Percentiles rank a stretch among this genome's conserved stretches.
phyloP scores from a whole-genome alignment of 2,113 vertebrate species.

The Eurystomus gularis region DNA sequence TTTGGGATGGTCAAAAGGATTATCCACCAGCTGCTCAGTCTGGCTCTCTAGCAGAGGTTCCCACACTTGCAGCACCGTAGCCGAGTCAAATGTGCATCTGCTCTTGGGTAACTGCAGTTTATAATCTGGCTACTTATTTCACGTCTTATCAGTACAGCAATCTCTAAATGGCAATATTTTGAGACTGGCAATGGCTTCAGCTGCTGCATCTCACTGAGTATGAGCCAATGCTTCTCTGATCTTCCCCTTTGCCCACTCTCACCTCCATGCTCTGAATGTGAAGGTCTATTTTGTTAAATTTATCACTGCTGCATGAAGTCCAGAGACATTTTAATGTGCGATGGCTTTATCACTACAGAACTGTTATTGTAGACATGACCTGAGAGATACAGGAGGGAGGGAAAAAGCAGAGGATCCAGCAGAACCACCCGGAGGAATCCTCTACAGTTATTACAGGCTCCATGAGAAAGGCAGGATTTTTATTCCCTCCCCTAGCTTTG shows the following conservation, averaged over 20 bases:
- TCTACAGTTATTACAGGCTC: not conserved
- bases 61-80: not conserved
- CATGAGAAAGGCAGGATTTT: not conserved
- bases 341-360: not conserved
- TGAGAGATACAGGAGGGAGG: not conserved
- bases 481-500: not conserved
- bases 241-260: not conserved
- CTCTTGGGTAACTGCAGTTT: not conserved
- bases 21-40: not conserved
- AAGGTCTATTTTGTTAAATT: not conserved
- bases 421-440: not conserved
- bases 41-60: not conserved
- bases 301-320: not conserved
- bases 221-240: not conserved
- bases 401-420: not conserved
- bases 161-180: not conserved
- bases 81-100: not conserved
- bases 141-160: accelerated
- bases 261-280: not conserved
- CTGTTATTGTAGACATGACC: not conserved
- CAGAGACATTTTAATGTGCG: not conserved
- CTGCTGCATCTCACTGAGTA: not conserved
- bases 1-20: not conserved
- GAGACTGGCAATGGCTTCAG: not conserved
- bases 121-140: not conserved